A percentile compares a stretch with the other conserved stretches of the same genome.
Evolutionary conservation across 1,140 invertebrate genomes (phyloP).

Genomic region (Nymphalis io): DNA sequence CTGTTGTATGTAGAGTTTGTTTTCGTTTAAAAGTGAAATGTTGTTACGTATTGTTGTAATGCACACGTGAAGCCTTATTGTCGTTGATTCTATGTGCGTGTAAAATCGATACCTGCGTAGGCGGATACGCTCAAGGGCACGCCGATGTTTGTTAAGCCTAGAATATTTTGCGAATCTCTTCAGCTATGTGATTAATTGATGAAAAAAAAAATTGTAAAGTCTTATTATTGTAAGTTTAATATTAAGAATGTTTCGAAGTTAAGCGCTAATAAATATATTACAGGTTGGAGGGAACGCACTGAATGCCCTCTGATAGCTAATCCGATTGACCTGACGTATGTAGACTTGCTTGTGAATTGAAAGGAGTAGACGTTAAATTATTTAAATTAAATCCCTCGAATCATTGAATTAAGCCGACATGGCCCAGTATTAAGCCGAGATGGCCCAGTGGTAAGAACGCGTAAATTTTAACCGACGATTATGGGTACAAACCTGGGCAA

Average conservation of each 20-base stretch:
- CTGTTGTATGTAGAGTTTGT: slow-evolving; percentile 28
- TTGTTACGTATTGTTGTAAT: slow-evolving; percentile 47
- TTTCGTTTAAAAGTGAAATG: slow-evolving; percentile 32
- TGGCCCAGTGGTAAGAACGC: too few relatives aligned
- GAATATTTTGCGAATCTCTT: slow-evolving; percentile 2
- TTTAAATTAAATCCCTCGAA: too few relatives aligned
- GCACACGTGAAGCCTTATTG: slow-evolving; percentile 64
- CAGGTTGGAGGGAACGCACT: too few relatives aligned
- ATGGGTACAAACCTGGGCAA: too few relatives aligned
- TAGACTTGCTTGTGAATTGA: too few relatives aligned
- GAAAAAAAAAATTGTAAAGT: neutral
- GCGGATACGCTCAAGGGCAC: slow-evolving; percentile 67
- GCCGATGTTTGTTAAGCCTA: slow-evolving; percentile 33
- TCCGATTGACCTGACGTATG: too few relatives aligned
- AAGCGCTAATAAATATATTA: too few relatives aligned
- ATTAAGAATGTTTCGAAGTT: neutral
- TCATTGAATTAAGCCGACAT: too few relatives aligned
- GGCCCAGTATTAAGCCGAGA: too few relatives aligned
- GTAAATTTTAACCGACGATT: too few relatives aligned
- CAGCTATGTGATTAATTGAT: neutral
- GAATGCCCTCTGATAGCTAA: too few relatives aligned
- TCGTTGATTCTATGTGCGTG: slow-evolving; percentile 62
- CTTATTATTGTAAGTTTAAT: neutral
- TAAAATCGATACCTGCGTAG: slow-evolving; percentile 72
- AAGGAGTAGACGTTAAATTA: too few relatives aligned